Base-by-base conservation (phyloP, 2,113 vertebrate genomes). In the Microcebus griseorufus region DNA sequence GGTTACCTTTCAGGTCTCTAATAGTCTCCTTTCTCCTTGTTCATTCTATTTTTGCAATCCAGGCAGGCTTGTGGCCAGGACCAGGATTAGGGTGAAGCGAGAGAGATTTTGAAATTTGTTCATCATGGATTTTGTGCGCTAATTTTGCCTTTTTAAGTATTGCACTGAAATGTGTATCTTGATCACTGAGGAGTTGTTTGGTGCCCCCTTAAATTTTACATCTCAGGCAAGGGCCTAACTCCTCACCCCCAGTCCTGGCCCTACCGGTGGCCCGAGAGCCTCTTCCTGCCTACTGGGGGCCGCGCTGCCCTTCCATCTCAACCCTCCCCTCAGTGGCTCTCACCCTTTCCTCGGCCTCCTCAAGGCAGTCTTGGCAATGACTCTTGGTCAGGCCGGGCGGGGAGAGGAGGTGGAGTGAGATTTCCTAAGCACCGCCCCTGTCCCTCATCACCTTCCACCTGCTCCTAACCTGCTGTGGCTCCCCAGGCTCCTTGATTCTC, bases 141-240 rank as follows among this genome's bases (percentile, higher is more conserved):
- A 80, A 75, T 93, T 95, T 78, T 83, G 37, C 55, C 39, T 65
- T 96, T 81, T 83, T 37, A 81, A 86, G 60, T 78, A 62, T 5
- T 80, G 34, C 20, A 39, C 25, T 92, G 80, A 94, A 72, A 73
- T 25, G 14, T 17, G 4, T 53, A 34, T 39, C 34, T 88, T 72
- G 48, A 34, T 48, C 2, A 58, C 27, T 65, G 20, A 62, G 65
- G 65, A 23, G 29, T 25, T 20, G 48, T 32, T 70, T 72, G 48
- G 55, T 29, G 18, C 6, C 22, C 25, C 37, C 73, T 86, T 37
- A 80, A 75, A 48, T 75, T 80, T 70, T 48, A 88, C 14, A 3
- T 7, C 16, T 29, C 8, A 45, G 10, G 4, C 37, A 32, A 73
- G 3, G 45, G 4, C 51, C 53, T 62, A 60, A 42, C 22, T 88